Evolutionary conservation across 2,113 vertebrate genomes (phyloP).

Genomic region (Engraulis encrasicolus): DNA sequence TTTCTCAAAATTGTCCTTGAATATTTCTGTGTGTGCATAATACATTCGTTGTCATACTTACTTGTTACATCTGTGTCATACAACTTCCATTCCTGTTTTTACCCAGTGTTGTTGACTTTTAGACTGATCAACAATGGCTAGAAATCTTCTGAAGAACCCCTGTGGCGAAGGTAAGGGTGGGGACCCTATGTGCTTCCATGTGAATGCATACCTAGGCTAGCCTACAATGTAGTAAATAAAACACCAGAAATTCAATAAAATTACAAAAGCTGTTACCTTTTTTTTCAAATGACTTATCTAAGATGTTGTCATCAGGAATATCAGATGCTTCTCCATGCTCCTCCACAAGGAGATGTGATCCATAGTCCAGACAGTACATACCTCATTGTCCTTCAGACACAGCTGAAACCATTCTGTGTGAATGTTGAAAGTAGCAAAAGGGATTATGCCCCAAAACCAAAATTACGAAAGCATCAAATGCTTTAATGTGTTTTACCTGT

Average conservation of each 20-base stretch:
- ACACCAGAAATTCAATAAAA: no score
- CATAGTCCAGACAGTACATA: not conserved
- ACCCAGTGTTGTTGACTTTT: not conserved
- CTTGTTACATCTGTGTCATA: no score
- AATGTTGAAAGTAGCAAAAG: no score
- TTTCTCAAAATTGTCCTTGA: no score
- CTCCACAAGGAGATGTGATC: not conserved
- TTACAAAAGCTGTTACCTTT: not conserved
- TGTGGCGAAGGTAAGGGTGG: constrained; percentile 69
- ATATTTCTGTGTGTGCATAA: no score
- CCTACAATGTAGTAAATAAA: not conserved
- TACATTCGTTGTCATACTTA: no score
- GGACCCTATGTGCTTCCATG: not conserved
- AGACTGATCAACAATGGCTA: constrained; percentile 57
- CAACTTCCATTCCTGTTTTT: not conserved
- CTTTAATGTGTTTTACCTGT: constrained; percentile 11
- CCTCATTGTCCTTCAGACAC: not conserved
- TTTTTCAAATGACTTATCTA: not conserved
- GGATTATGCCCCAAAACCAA: no score
- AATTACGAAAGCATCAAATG: not conserved
- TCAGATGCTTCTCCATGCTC: not conserved
- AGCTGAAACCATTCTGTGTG: no score
- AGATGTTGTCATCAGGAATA: not conserved
- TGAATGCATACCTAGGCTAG: not conserved
- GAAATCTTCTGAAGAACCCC: constrained; percentile 75